Evolutionary conservation across 2,888 invertebrate genomes (phyloP).

Genomic region (Pammene fasciana): DNA sequence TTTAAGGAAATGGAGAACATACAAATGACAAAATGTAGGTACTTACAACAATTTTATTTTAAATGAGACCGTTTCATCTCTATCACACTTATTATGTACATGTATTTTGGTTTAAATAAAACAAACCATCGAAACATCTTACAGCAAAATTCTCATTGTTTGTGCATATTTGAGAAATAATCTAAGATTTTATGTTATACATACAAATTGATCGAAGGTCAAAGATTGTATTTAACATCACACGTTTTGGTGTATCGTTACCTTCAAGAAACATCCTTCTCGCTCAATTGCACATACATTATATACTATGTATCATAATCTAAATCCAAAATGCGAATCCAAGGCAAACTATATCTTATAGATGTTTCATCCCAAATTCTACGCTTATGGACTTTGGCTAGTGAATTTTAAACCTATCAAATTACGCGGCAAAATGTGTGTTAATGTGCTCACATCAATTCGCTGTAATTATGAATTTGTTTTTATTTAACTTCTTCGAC

Average conservation of each 20-base stretch:
- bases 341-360: neutral
- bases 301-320: constrained; percentile 55
- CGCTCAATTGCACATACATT: constrained; percentile 61
- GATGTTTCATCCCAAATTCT: neutral
- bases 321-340: constrained; percentile 67
- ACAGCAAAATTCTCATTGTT: constrained; percentile 77
- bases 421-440: neutral
- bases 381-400: neutral
- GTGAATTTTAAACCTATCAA: neutral
- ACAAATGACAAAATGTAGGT: constrained; percentile 53
- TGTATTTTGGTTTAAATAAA: constrained; percentile 78
- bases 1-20: constrained; percentile 14
- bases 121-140: constrained; percentile 78
- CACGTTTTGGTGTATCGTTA: constrained; percentile 71
- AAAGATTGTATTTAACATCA: constrained; percentile 68
- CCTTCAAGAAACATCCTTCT: constrained; percentile 54
- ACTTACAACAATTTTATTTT: constrained; percentile 83
- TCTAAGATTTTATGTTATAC: constrained; percentile 70
- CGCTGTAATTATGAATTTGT: no score
- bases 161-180: constrained; percentile 79
- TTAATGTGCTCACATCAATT: no score
- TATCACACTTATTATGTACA: constrained; percentile 83
- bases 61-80: constrained; percentile 83
- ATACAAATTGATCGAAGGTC: constrained; percentile 71
- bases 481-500: neutral